These are phyloP conservation scores for Sarcophaga carnaria DNA, from an alignment of 2,888 invertebrate species.

Conservation along the genomic window DNA sequence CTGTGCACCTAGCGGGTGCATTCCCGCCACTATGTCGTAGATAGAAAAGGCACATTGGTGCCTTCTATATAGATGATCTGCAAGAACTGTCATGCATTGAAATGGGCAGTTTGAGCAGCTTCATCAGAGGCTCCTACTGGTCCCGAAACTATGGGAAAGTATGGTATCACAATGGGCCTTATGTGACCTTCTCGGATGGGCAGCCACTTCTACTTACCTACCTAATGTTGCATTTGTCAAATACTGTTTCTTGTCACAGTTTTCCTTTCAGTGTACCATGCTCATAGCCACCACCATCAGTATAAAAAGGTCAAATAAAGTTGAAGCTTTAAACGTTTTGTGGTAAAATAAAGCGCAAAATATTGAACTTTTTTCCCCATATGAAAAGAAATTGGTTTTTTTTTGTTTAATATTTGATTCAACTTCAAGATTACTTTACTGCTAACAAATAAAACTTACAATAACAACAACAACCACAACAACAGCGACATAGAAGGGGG, in stretches of 20 bases:
- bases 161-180: no score
- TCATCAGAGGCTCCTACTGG: no score
- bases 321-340: slow-evolving; percentile 15
- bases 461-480: background rate
- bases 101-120: no score
- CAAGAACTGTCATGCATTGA: no score
- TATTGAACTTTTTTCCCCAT: slow-evolving; percentile 6
- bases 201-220: no score
- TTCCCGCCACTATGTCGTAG: no score
- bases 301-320: slow-evolving; percentile 26
- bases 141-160: no score
- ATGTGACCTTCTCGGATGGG: no score
- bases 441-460: slow-evolving; percentile 6
- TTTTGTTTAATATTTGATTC: slow-evolving; percentile 33
- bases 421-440: slow-evolving; percentile 36
- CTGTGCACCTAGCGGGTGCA: no score
- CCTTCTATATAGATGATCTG: no score
- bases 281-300: background rate
- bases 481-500: background rate
- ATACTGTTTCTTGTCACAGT: background rate
- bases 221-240: no score
- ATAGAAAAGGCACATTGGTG: no score
- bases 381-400: background rate
- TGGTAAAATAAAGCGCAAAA: background rate
- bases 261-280: background rate